Percentiles rank a stretch among this genome's conserved stretches.
Conservation (phyloP, 2,113 vertebrate species). For the Ochotona curzoniae region DNA sequence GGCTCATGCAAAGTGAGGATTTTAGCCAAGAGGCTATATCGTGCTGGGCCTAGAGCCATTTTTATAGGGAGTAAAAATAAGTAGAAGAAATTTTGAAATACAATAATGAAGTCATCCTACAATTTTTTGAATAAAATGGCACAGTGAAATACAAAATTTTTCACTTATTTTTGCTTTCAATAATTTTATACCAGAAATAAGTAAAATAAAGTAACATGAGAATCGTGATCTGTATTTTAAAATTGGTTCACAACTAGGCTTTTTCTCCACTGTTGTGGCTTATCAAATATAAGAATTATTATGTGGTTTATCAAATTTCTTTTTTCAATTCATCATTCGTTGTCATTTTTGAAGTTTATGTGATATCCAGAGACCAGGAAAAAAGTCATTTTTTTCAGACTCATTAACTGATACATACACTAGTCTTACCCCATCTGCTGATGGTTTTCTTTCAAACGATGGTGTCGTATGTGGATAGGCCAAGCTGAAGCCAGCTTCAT, state of each 20-base stretch:
- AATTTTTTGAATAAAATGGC: background rate
- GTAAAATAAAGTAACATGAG: background rate
- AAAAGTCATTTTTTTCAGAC: too few relatives aligned
- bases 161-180: background rate
- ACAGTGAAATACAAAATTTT: background rate
- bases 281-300: background rate
- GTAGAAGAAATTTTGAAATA: background rate
- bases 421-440: too few relatives aligned
- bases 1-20: too few relatives aligned
- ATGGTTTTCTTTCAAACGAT: too few relatives aligned
- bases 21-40: background rate
- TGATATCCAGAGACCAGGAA: too few relatives aligned
- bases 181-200: background rate
- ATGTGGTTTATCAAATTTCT: background rate
- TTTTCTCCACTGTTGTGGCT: background rate
- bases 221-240: background rate
- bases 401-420: too few relatives aligned
- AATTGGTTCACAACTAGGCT: background rate
- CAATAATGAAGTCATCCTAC: background rate
- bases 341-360: too few relatives aligned
- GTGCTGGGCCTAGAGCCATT: background rate
- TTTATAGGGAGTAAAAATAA: background rate
- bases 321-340: background rate
- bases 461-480: too few relatives aligned
- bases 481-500: too few relatives aligned